Percentiles rank a stretch among this genome's conserved stretches.
These are phyloP conservation scores for Melanotaenia boesemani DNA, from an alignment of 2,797 vertebrate species.

Conservation along the genomic window DNA sequence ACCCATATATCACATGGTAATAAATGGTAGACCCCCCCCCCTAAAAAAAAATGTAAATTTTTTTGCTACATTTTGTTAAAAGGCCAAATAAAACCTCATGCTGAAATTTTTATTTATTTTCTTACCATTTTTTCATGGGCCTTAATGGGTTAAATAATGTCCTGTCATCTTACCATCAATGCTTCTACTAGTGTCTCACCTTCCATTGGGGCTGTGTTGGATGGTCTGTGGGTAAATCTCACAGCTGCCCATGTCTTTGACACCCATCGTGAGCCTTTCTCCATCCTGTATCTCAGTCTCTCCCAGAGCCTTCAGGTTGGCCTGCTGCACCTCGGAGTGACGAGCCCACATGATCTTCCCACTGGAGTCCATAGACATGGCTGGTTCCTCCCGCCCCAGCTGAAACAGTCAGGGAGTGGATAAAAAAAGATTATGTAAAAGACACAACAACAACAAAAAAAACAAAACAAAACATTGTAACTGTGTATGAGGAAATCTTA, in stretches of 20 bases:
- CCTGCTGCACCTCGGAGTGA: slow-evolving; percentile 97
- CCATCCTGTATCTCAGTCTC: slow-evolving; percentile 98
- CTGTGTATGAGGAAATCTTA: neutral
- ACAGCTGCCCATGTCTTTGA: slow-evolving; percentile 99
- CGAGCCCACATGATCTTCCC: slow-evolving; percentile 99
- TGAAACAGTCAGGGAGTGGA: slow-evolving; percentile 49
- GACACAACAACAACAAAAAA: neutral
- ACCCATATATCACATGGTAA: no score
- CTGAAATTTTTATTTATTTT: no score
- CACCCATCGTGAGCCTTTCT: slow-evolving; percentile 93
- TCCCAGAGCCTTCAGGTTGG: slow-evolving; percentile 98
- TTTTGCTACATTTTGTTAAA: no score
- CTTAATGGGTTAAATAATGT: no score
- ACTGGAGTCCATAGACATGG: slow-evolving; percentile 98
- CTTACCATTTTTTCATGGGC: no score
- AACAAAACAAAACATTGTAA: no score
- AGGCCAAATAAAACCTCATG: no score
- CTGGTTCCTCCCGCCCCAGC: slow-evolving; percentile 97
- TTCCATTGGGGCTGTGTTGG: slow-evolving; percentile 97
- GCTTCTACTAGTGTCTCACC: slow-evolving; percentile 74
- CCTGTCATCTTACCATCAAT: neutral
- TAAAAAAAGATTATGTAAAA: neutral
- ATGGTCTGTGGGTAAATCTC: slow-evolving; percentile 99
- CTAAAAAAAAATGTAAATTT: no score
- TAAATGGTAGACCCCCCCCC: no score